Evolutionary conservation across 2,797 vertebrate species (phyloP).

Genomic region (Poeciliopsis infans): DNA sequence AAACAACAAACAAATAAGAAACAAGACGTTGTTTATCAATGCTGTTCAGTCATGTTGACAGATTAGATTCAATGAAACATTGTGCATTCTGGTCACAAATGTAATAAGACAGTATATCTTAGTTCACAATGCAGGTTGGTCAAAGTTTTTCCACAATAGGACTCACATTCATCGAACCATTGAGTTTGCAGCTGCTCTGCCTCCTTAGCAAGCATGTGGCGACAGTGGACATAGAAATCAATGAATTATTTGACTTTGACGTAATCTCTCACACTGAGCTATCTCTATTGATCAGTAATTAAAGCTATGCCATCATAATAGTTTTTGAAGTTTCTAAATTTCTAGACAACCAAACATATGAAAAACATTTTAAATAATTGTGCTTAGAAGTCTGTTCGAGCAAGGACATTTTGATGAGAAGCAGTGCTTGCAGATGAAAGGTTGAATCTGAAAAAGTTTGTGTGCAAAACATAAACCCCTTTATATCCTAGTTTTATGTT

Average conservation of each 20-base stretch:
- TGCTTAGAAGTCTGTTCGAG: background rate
- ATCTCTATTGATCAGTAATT: background rate
- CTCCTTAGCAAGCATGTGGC: background rate
- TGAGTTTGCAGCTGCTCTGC: background rate
- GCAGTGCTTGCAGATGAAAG: background rate
- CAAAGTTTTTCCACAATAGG: background rate
- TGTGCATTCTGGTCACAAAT: background rate
- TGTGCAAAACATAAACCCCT: background rate
- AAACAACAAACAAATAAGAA: slow-evolving; percentile 1
- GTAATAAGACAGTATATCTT: background rate
- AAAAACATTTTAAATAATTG: too few species aligned
- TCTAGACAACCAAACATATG: background rate
- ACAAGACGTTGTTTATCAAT: background rate
- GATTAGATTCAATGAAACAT: background rate
- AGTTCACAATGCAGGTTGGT: too few species aligned
- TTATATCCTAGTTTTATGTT: background rate
- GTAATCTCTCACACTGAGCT: background rate
- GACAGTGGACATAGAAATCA: background rate
- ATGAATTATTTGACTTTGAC: background rate
- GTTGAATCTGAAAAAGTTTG: background rate
- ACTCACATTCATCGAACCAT: background rate
- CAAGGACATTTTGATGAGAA: background rate
- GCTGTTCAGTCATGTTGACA: background rate
- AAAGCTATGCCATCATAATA: background rate
- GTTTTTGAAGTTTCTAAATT: background rate